Percentiles rank a stretch among this genome's conserved stretches.
These are phyloP conservation scores for Danionella cerebrum DNA, from an alignment of 2,113 vertebrate genomes.

Conservation along the genomic window DNA sequence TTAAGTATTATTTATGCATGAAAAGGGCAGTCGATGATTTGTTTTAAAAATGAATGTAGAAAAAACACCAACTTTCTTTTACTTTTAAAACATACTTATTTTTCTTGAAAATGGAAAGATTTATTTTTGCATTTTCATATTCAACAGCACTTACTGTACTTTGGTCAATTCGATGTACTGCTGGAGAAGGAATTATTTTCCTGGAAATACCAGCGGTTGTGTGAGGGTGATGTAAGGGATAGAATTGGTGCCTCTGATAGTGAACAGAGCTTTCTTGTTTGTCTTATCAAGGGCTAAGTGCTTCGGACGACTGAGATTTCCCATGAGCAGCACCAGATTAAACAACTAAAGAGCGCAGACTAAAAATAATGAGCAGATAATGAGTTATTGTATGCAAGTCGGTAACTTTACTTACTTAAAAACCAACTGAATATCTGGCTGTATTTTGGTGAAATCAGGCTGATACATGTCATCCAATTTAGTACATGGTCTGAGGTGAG, in stretches of 20 bases:
- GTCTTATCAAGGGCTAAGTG: conserved; percentile 13
- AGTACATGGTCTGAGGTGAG: neutral
- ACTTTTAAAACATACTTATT: too few species aligned
- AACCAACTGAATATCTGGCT: neutral
- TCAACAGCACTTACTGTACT: neutral
- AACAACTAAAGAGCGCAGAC: neutral
- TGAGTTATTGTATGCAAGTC: neutral
- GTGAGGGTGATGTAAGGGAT: neutral
- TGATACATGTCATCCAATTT: neutral
- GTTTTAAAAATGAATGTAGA: too few species aligned
- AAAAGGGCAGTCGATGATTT: too few species aligned
- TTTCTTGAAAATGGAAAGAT: too few species aligned
- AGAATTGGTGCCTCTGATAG: neutral
- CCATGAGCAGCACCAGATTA: neutral
- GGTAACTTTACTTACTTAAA: neutral
- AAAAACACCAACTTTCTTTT: too few species aligned
- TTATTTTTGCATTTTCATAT: too few species aligned
- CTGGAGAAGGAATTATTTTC: neutral
- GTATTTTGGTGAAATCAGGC: neutral
- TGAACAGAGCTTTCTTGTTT: conserved; percentile 9
- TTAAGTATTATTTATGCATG: too few species aligned
- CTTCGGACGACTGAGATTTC: neutral
- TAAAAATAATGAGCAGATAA: neutral
- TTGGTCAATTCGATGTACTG: neutral
- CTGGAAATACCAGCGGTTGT: neutral